These are phyloP conservation scores for Porites evermanni DNA, from an alignment of 92 coral and sea anemone genomes.

Conservation along the genomic window DNA sequence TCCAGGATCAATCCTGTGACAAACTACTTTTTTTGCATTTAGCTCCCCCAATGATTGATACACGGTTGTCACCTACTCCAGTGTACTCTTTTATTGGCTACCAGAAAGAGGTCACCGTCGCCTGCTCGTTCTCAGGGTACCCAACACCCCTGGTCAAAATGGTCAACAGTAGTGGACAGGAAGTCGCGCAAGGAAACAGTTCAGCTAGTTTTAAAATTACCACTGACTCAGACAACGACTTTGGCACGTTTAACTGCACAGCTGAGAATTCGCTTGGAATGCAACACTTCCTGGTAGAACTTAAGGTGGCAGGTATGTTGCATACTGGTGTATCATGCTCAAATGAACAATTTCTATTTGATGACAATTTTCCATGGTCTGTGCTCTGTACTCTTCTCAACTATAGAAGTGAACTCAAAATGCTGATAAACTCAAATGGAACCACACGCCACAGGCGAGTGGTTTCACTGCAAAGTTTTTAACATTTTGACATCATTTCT, in stretches of 20 bases:
- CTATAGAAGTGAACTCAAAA: no score
- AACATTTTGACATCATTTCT: no score
- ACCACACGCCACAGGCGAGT: no score
- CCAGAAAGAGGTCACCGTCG: constrained; percentile 40
- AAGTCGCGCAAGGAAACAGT: constrained; percentile 49
- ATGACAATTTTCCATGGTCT: no score
- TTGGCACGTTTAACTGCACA: constrained; percentile 66
- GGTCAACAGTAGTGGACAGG: constrained; percentile 55
- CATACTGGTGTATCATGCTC: background rate
- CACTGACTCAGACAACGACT: constrained; percentile 25
- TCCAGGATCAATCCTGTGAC: no score
- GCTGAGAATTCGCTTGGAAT: constrained; percentile 65
- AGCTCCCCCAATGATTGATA: constrained; percentile 73
- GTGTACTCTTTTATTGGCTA: constrained; percentile 71
- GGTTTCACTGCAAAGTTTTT: no score
- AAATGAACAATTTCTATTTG: no score
- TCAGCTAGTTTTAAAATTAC: constrained; percentile 17
- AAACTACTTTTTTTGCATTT: constrained; percentile 6
- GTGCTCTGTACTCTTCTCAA: no score
- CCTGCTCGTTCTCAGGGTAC: constrained; percentile 76
- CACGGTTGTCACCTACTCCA: constrained; percentile 33
- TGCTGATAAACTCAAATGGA: no score
- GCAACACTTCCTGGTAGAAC: constrained; percentile 26
- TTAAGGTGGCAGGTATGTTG: constrained; percentile 62
- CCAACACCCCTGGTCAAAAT: constrained; percentile 74